A percentile compares a stretch with the other conserved stretches of the same genome.
These are phyloP conservation scores for Mastomys natalensis DNA, from an alignment of 2,113 vertebrate genomes.

Conservation along the genomic window DNA sequence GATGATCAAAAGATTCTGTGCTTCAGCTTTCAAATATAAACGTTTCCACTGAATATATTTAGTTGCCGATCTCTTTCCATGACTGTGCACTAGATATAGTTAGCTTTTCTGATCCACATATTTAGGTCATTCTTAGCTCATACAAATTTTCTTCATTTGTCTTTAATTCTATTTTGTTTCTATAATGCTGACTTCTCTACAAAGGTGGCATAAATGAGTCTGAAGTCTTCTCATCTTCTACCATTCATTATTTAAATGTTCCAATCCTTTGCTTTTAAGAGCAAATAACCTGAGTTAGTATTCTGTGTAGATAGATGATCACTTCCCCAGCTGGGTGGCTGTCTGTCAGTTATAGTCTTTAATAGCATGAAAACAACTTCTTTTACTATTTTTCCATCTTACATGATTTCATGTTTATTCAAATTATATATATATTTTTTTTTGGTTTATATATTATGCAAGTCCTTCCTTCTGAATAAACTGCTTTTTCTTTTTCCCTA, in stretches of 20 bases:
- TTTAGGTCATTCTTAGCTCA: constrained; percentile 29
- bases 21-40: constrained; percentile 39
- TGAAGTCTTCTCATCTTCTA: not conserved
- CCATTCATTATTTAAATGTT: not conserved
- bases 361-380: not conserved
- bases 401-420: not conserved
- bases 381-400: not conserved
- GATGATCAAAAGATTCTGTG: constrained; percentile 6
- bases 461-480: not conserved
- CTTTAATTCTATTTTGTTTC: not conserved
- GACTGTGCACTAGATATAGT: not conserved
- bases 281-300: not conserved
- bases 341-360: not conserved
- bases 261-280: not conserved
- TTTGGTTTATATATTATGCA: not conserved
- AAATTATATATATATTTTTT: not conserved
- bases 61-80: not conserved
- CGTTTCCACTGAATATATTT: not conserved
- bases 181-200: not conserved
- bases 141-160: not conserved
- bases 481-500: not conserved
- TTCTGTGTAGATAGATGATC: not conserved
- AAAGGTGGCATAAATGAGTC: not conserved
- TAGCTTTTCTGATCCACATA: not conserved
- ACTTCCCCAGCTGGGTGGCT: not conserved